A percentile compares a stretch with the other conserved stretches of the same genome.
Conservation (phyloP, 2,797 vertebrate species). For the Enoplosus armatus region DNA sequence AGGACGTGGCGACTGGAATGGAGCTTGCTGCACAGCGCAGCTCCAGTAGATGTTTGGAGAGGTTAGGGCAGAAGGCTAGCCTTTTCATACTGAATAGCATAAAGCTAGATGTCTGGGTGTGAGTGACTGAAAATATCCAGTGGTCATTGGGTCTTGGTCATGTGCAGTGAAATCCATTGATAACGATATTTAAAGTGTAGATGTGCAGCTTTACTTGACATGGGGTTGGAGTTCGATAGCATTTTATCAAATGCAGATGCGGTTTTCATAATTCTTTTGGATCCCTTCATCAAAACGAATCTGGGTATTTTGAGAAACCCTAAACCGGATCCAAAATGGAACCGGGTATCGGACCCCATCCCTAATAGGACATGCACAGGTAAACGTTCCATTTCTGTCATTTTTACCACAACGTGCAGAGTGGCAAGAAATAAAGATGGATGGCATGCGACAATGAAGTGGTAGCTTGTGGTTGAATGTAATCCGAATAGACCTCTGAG, state of each 20-base stretch:
- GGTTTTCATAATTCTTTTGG: too few relatives aligned
- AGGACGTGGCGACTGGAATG: not conserved
- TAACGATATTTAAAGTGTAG: too few relatives aligned
- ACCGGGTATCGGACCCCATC: not conserved
- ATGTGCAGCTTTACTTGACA: too few relatives aligned
- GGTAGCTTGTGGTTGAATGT: not conserved
- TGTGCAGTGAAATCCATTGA: too few relatives aligned
- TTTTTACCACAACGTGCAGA: not conserved
- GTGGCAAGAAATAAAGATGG: not conserved
- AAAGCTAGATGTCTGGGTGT: too few relatives aligned
- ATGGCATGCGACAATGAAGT: not conserved
- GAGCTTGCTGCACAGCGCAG: not conserved
- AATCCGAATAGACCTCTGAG: not conserved
- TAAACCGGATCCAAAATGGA: not conserved
- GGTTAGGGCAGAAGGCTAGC: not conserved
- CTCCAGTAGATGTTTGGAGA: conserved; percentile 1
- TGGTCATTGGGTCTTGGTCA: too few relatives aligned
- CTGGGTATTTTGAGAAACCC: not conserved
- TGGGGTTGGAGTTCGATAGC: too few relatives aligned
- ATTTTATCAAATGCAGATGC: too few relatives aligned
- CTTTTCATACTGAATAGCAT: too few relatives aligned
- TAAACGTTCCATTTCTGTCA: not conserved
- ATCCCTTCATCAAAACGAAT: too few relatives aligned
- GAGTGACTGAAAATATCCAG: too few relatives aligned
- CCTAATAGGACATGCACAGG: not conserved